Evolutionary conservation across 2,113 vertebrate genomes (phyloP), one percentile per base, ranked within the genome.

Genomic region (Chaenogobius annularis): DNA sequence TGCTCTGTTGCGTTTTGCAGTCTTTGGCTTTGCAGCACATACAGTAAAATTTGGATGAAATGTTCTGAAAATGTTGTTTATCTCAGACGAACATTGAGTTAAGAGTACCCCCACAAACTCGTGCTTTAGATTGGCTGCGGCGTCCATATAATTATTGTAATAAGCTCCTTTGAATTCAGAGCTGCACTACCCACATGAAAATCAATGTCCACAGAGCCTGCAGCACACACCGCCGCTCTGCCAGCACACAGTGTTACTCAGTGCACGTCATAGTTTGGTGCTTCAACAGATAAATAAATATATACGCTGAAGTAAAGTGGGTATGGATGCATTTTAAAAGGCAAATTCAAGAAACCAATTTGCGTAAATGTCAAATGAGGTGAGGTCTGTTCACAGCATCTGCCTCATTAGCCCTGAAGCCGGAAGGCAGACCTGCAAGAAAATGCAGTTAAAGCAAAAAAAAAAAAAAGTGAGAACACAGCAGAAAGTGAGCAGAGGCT

Each of bases 191-290:
- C 74, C 74, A 84, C 73, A 3, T 67, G 46, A 47, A 69, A 78
- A 82, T 80, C 74, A 70, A 73, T 81, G 69, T 63, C 48, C 67
- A 66, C 9, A 31, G 43, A 61, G 81, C 77, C 66, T 47, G 40
- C 59, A 67, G 40, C 65, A 58, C 65, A 77, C 56, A 61, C 43
- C 10, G 66, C 77, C 77, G 50, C 55, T 77, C 74, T 82, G 75
- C 75, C 78, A 70, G 43, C 35, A 26, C 3, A 26, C 62, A 44
- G 58, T 35, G 26, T 44, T 70, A 56, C 62, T 48, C 19, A 3
- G 75, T 78, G 63, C 79, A 19, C 61, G 54, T 59, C 56, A 35
- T 20, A 58, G 2, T 58, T 20, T 58, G 55, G 11, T 23, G 15
- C 35, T 26, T 65, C 13, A 23, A 26, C 63, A 58, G 64, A 63